phyloP scores from a whole-genome alignment of 2,797 vertebrate genomes.

The Eospalax fontanierii region DNA sequence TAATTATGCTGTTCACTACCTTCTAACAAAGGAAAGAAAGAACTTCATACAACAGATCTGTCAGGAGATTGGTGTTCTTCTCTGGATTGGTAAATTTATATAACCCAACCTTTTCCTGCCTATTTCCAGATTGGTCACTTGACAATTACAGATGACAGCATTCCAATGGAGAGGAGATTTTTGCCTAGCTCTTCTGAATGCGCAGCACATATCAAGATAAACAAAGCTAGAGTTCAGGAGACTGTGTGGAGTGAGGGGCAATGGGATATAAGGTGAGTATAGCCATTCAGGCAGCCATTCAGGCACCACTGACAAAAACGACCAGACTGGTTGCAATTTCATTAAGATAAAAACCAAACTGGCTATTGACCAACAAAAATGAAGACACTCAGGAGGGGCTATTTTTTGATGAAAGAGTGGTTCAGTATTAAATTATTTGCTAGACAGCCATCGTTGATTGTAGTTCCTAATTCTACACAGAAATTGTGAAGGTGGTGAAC shows the following conservation, averaged over 20 bases:
- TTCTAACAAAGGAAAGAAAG: slow-evolving; percentile 3
- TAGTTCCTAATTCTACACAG: background rate
- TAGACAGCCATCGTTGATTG: background rate
- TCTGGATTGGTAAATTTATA: background rate
- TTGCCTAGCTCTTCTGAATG: background rate
- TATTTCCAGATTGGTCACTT: background rate
- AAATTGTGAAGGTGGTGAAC: background rate
- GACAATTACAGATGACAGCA: background rate
- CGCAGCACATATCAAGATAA: background rate
- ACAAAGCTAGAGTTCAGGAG: background rate
- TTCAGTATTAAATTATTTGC: background rate
- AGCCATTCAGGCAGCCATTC: too few relatives aligned
- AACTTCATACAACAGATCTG: background rate
- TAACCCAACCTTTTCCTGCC: background rate
- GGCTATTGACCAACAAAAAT: slow-evolving; percentile 14
- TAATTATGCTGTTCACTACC: background rate
- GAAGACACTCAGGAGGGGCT: background rate
- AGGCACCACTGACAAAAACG: background rate
- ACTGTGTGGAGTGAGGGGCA: background rate
- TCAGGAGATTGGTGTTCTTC: background rate
- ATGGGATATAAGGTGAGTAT: background rate
- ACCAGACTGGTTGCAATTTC: background rate
- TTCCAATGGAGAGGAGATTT: background rate
- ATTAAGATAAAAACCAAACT: slow-evolving; percentile 68
- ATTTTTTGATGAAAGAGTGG: background rate